Base-by-base conservation (phyloP, 2,113 vertebrate genomes). In the Amphiprion ocellaris region DNA sequence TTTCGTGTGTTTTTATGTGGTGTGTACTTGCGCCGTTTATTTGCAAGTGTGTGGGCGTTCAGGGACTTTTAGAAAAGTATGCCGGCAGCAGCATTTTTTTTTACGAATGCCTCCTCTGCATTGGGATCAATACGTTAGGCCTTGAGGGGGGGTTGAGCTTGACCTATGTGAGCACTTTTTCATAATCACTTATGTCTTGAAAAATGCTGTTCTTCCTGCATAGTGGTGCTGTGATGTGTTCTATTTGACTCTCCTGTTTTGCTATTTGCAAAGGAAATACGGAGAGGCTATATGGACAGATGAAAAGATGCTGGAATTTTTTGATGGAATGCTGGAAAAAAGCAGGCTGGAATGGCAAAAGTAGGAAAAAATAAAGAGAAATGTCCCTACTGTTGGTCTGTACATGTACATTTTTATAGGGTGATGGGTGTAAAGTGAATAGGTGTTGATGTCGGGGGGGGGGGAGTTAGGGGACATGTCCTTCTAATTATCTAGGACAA, bases 51-150 rank as follows among this genome's bases (percentile, higher is more conserved):
- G 89, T 91, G 79, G 90, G 92, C 12, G 88, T 83, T 77, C 74
- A 76, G 75, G 80, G 84, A 90, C 77, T 77, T 85, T 82, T 72
- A 60, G 84, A 83, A 77, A 90, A 86, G 81, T 79, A 85, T 83
- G 89, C 87, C 77, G 4, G 81, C 86, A 74, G 83, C 90, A 90
- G 87, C 68, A 7, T 84, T 87, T 70, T 53, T 69, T 83, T 83
- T 73, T 85, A 82, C 87, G 85, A 90, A 89, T 81, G 67, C 89
- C 87, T 91, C 83, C 88, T 88, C 88, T 90, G 89, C 88, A 89
- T 84, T 69, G 56, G 71, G 79, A 92, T 94, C 90, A 79, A 94
- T 93, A 87, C 5, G 5, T 54, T 61, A 16, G 62, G 78, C 85
- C 89, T 83, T 61, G 46, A 60, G 86, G 21, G 81, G 71, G 64